Base-by-base conservation (phyloP, 2,797 vertebrate species). In the Galaxias olidus region DNA sequence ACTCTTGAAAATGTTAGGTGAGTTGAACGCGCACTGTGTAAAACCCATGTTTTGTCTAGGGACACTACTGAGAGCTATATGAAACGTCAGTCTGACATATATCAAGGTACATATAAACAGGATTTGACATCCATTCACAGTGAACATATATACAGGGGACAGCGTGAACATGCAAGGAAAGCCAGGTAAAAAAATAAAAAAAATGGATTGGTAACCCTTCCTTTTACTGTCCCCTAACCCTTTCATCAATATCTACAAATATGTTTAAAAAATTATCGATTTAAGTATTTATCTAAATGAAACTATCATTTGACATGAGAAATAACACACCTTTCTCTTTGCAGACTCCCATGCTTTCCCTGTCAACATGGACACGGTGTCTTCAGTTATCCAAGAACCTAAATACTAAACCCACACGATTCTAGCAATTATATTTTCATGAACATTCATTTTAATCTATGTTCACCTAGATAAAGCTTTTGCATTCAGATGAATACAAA, bases 1-100 rank as follows among this genome's bases (percentile, higher is more conserved):
- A n/a, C n/a, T n/a, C 30, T 30, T 6, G 30, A 30, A 30, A 30
- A 30, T 6, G 30, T 30, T 30, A 6, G 6, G 30, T 30, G 30
- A 30, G 30, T 30, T 30, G 30, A 30, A 30, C 30, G n/a, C n/a
- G n/a, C n/a, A n/a, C n/a, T n/a, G n/a, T n/a, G n/a, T n/a, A n/a
- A n/a, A n/a, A 30, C 30, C 30, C 30, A 30, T 30, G 30, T 30
- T 30, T 30, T 30, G 30, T 30, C 30, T 30, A 30, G 30, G 30
- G 30, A 30, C 30, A 30, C 30, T 30, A 3, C 42, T 5, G 81
- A 79, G 59, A 84, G 81, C 63, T 88, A 80, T 55, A 46, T 83
- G 68, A 93, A 92, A 66, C 88, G 89, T 5, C 87, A 85, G 68
- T 84, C 88, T 1, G 82, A 85, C 58, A 63, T 91, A 62, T 91